Percentiles rank a stretch among this genome's conserved stretches.
Evolutionary conservation across 2,797 vertebrate genomes (phyloP).

Genomic region (Lateolabrax maculatus): DNA sequence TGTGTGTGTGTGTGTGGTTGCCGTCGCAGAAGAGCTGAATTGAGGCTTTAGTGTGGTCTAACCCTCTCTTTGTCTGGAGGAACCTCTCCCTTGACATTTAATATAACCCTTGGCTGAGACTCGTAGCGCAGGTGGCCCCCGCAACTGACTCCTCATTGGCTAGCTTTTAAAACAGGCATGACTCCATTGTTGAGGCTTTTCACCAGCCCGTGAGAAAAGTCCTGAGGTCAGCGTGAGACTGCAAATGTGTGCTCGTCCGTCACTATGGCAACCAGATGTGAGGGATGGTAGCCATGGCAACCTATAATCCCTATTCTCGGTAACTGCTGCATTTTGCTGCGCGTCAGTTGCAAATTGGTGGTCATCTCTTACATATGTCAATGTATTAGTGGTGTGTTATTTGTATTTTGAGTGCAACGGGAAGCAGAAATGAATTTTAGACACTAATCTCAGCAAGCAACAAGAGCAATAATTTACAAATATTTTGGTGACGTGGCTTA

Average conservation of each 20-base stretch:
- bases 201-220: constrained; percentile 83
- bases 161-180: constrained; percentile 61
- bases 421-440: constrained; percentile 40
- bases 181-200: constrained; percentile 82
- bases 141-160: constrained; percentile 72
- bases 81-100: constrained; percentile 72
- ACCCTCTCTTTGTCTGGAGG: constrained; percentile 74
- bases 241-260: constrained; percentile 75
- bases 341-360: constrained; percentile 31
- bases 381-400: constrained; percentile 61
- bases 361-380: constrained; percentile 50
- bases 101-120: constrained; percentile 75
- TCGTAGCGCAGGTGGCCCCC: constrained; percentile 72
- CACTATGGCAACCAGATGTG: constrained; percentile 85
- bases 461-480: constrained; percentile 39
- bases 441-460: constrained; percentile 21
- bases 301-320: constrained; percentile 54
- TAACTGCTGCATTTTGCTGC: constrained; percentile 63
- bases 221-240: constrained; percentile 79
- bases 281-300: constrained; percentile 72
- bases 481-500: constrained; percentile 42
- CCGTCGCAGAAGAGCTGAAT: constrained; percentile 67
- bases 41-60: constrained; percentile 66
- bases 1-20: constrained; percentile 57
- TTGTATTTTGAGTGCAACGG: constrained; percentile 6